A percentile compares a stretch with the other conserved stretches of the same genome.
phyloP scores from a whole-genome alignment of 37 sponge, comb jelly and placozoan species.

The Oscarella lobularis region DNA sequence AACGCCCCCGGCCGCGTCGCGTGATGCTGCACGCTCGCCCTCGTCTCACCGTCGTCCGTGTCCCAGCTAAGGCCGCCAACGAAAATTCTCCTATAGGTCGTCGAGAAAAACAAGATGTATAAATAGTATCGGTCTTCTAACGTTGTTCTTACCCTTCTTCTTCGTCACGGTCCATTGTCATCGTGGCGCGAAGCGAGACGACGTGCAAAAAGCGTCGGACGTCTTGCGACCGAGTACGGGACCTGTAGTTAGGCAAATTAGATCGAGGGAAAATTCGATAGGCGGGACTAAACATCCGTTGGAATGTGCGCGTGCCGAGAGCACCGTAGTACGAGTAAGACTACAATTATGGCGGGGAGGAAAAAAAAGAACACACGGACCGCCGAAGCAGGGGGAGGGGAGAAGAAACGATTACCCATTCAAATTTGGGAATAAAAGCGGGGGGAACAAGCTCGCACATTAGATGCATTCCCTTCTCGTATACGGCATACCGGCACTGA shows the following conservation, averaged over 20 bases:
- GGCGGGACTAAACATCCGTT: background rate
- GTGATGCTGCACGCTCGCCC: background rate
- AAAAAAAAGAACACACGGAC: too few species aligned
- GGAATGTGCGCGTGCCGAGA: background rate
- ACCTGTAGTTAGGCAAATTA: background rate
- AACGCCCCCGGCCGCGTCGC: background rate
- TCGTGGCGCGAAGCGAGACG: background rate
- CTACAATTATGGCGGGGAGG: too few species aligned
- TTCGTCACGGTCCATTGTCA: conserved; percentile 1
- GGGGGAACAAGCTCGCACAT: too few species aligned
- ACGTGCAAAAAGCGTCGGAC: background rate
- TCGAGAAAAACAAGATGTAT: too few species aligned
- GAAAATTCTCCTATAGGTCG: background rate
- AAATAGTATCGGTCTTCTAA: too few species aligned
- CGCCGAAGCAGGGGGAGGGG: too few species aligned
- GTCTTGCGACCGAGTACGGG: too few species aligned
- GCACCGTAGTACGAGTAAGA: too few species aligned
- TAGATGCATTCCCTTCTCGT: too few species aligned
- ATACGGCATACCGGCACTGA: background rate
- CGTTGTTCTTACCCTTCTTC: background rate
- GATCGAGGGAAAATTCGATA: conserved; percentile 1
- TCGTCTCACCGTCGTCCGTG: background rate
- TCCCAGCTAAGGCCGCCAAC: conserved; percentile 3
- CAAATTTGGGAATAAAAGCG: too few species aligned
- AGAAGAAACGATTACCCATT: too few species aligned